A percentile compares a stretch with the other conserved stretches of the same genome.
These are phyloP conservation scores for Poecile montanus DNA, from an alignment of 2,797 vertebrate genomes.

Conservation along the genomic window DNA sequence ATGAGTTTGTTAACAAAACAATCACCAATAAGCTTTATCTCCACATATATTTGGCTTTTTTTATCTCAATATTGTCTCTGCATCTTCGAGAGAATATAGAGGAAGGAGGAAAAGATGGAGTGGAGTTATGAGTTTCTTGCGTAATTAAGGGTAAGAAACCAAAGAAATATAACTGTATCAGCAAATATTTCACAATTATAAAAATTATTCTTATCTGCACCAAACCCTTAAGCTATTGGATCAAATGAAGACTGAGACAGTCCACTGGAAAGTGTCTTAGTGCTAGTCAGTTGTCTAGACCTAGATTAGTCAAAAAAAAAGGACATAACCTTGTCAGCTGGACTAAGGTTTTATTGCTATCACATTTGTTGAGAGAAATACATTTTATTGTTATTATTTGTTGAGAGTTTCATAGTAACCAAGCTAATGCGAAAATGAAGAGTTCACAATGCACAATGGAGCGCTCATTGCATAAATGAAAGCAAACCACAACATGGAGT, in stretches of 20 bases:
- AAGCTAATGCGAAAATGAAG: neutral
- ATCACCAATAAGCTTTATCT: neutral
- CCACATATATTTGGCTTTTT: neutral
- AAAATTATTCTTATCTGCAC: neutral
- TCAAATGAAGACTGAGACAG: neutral
- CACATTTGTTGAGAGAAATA: neutral
- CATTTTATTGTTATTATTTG: neutral
- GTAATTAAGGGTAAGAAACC: neutral
- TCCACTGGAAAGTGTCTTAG: neutral
- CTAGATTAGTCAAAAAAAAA: neutral
- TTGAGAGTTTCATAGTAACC: constrained; percentile 3
- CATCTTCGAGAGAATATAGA: neutral
- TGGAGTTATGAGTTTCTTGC: neutral
- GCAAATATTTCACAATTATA: neutral
- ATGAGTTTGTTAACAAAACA: neutral
- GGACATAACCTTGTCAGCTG: neutral
- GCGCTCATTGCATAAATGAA: neutral
- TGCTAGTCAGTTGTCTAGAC: neutral
- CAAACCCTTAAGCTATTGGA: neutral
- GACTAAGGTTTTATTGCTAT: neutral
- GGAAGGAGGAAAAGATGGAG: neutral
- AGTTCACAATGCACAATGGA: neutral
- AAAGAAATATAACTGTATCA: neutral
- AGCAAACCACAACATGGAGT: neutral
- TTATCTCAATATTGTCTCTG: neutral